A percentile compares a stretch with the other conserved stretches of the same genome.
Evolutionary conservation across 1,140 invertebrate genomes (phyloP).

Genomic region (Drosophila parvula): DNA sequence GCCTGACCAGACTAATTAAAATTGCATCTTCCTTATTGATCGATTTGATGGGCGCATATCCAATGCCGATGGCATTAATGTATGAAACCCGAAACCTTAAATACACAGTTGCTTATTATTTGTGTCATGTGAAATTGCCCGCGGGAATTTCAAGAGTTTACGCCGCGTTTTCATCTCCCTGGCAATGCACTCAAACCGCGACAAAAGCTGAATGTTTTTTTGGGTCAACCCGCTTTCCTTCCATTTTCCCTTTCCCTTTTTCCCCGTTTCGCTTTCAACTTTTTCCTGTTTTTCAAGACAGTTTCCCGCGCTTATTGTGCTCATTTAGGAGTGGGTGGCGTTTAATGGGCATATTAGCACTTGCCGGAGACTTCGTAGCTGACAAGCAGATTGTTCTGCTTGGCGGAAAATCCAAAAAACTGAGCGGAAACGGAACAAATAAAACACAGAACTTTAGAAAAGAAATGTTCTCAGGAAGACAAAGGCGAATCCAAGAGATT

Average conservation of each 20-base stretch:
- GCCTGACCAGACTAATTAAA: slow-evolving; percentile 37
- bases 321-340: slow-evolving; percentile 37
- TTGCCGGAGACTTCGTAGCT: slow-evolving; percentile 22
- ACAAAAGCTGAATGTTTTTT: slow-evolving; percentile 58
- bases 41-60: slow-evolving; percentile 8
- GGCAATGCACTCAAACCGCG: slow-evolving; percentile 31
- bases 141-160: slow-evolving; percentile 20
- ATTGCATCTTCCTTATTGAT: slow-evolving; percentile 41
- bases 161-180: slow-evolving; percentile 39
- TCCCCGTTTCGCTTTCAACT: slow-evolving; percentile 12
- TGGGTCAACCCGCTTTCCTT: slow-evolving; percentile 40
- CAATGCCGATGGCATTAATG: not conserved
- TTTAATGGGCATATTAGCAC: slow-evolving; percentile 60
- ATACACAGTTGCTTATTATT: slow-evolving; percentile 2
- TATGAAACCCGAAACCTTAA: slow-evolving; percentile 10
- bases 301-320: slow-evolving; percentile 47
- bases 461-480: slow-evolving; percentile 11
- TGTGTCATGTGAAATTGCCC: slow-evolving; percentile 17
- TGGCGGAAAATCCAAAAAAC: slow-evolving; percentile 21
- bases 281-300: slow-evolving; percentile 50
- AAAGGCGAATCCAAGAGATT: slow-evolving; percentile 5
- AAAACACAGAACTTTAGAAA: slow-evolving; percentile 5
- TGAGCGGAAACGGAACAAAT: slow-evolving; percentile 10
- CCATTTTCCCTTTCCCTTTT: slow-evolving; percentile 18
- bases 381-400: slow-evolving; percentile 24